Conservation (phyloP, 2,797 vertebrate genomes). For the Karalla daura region DNA sequence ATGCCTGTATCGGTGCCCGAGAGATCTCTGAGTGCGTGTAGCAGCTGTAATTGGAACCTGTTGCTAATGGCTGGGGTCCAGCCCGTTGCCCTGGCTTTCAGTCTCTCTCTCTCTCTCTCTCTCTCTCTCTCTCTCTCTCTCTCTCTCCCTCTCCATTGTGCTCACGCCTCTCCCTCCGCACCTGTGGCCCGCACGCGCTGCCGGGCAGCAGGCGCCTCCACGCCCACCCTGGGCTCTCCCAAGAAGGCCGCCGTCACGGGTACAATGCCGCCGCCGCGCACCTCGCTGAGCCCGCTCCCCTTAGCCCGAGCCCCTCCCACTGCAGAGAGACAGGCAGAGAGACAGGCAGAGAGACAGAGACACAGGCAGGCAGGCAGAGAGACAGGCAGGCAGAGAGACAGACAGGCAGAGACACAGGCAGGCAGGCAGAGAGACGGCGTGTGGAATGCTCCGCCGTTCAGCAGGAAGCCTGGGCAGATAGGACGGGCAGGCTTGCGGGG, state of each 20-base stretch:
- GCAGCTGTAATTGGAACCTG: not conserved
- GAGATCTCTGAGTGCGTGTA: too few relatives aligned
- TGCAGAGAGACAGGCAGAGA: too few relatives aligned
- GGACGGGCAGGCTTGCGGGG: not conserved
- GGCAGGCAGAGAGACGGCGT: too few relatives aligned
- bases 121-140: too few relatives aligned
- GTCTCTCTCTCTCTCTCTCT: not conserved
- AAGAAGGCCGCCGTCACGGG: slow-evolving; percentile 57
- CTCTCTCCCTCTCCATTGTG: too few relatives aligned
- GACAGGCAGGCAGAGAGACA: too few relatives aligned
- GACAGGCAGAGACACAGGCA: too few relatives aligned
- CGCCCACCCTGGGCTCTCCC: slow-evolving; percentile 47
- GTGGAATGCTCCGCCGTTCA: too few relatives aligned
- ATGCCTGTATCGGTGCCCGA: too few relatives aligned
- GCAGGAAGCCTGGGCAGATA: not conserved
- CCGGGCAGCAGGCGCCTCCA: slow-evolving; percentile 33
- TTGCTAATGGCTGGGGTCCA: not conserved
- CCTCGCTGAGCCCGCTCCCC: slow-evolving; percentile 6
- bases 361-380: too few relatives aligned
- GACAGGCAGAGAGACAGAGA: too few relatives aligned
- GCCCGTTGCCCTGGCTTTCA: not conserved
- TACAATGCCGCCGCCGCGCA: slow-evolving; percentile 15
- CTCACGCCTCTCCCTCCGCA: slow-evolving; percentile 15
- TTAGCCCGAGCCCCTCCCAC: too few relatives aligned
- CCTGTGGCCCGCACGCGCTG: slow-evolving; percentile 32